Base-by-base conservation (phyloP, 2,113 vertebrate genomes). In the Tonatia bakeri region DNA sequence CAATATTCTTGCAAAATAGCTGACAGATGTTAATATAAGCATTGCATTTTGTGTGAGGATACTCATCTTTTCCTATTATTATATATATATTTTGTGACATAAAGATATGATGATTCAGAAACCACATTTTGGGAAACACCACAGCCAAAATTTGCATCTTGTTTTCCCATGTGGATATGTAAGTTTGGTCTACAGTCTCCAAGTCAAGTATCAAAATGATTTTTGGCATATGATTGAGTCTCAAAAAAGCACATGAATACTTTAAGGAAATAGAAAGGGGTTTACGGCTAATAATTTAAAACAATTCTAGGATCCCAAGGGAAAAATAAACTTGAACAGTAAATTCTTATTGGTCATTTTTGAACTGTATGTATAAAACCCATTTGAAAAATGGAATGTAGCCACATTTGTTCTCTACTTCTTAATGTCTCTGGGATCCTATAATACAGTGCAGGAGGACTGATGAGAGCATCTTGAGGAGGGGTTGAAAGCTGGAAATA, bases 211-310 rank as follows among this genome's bases (percentile, higher is more conserved):
- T 20, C 79, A n/a, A 16, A 97, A 85, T 97, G 38, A 96, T 59
- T 94, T 97, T 83, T 97, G 90, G 90, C 93, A 95, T 87, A 94
- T 72, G 86, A 76, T 40, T 97, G 85, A 97, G 83, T 73, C 75
- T 97, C 91, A 95, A 81, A 85, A 98, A 98, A 96, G 76, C 82
- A 97, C 98, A 97, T 96, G 67, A 97, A 96, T 97, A 97, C 88
- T 98, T 98, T 97, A 95, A 95, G 88, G 82, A 96, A 86, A 97
- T 83, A 61, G 31, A 31, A 20, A 83, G 77, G 90, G 95, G 98
- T 52, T 97, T 75, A 84, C 76, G 70, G 95, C 80, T 97, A 98
- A 93, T 93, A 86, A 96, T 95, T 97, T 31, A 47, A 97, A 98
- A 97, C 92, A 98, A 98, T 98, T 96, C 95, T 1, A 73, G 73